A percentile compares a stretch with the other conserved stretches of the same genome.
Conservation (phyloP, 2,113 vertebrate species). For the Anarhynchus alexandrinus region DNA sequence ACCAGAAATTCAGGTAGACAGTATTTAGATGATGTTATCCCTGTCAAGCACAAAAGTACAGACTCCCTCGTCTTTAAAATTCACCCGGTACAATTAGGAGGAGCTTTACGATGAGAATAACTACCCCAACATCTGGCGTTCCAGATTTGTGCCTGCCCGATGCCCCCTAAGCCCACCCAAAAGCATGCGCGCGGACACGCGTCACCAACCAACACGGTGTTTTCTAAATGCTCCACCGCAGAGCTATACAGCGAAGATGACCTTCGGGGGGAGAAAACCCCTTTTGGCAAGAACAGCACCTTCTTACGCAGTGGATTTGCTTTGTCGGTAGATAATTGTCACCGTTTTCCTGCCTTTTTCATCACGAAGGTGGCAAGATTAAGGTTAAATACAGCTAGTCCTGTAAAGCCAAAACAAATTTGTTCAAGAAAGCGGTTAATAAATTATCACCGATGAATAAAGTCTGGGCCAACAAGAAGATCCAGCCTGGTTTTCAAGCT, state of each 20-base stretch:
- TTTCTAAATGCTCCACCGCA: neutral
- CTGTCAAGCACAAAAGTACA: neutral
- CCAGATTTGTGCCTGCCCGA: neutral
- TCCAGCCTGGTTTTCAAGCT: neutral
- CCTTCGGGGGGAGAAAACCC: fast-evolving
- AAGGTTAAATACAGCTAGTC: neutral
- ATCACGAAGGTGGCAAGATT: neutral
- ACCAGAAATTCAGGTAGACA: fast-evolving
- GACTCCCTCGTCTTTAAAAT: neutral
- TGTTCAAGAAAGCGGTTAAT: neutral
- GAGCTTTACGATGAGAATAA: neutral
- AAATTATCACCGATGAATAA: neutral
- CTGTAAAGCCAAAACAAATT: neutral
- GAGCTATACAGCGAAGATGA: neutral
- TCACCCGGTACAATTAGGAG: neutral
- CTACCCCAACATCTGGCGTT: neutral
- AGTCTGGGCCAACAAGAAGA: neutral
- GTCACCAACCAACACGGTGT: neutral
- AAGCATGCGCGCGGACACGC: neutral
- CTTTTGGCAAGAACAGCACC: neutral
- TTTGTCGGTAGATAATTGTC: fast-evolving
- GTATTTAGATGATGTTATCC: neutral
- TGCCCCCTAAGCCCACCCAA: neutral
- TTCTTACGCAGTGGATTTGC: neutral
- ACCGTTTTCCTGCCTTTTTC: neutral